These are phyloP conservation scores for Drosophila lacicola DNA, from an alignment of 2,888 invertebrate genomes.

Conservation along the genomic window DNA sequence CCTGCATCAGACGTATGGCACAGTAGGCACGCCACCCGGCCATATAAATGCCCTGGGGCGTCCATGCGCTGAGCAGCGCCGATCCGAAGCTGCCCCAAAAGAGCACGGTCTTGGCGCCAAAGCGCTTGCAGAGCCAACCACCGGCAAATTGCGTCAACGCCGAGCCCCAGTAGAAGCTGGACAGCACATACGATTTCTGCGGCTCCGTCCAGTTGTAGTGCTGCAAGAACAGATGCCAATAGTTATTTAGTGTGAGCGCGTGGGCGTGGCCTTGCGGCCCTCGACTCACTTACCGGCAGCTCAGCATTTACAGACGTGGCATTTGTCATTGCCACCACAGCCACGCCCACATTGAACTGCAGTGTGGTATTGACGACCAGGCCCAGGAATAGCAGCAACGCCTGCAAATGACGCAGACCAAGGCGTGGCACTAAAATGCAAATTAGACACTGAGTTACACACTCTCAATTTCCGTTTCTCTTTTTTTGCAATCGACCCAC, in stretches of 20 bases:
- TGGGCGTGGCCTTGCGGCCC: neutral
- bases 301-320: slow-evolving; percentile 75
- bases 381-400: slow-evolving; percentile 87
- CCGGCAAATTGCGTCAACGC: slow-evolving; percentile 87
- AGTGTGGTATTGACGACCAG: slow-evolving; percentile 88
- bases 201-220: slow-evolving; percentile 85
- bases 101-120: slow-evolving; percentile 89
- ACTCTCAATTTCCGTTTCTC: neutral
- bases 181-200: slow-evolving; percentile 87
- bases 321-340: slow-evolving; percentile 91
- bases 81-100: slow-evolving; percentile 87
- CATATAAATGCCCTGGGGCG: slow-evolving; percentile 89
- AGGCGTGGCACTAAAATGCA: slow-evolving; percentile 70
- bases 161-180: slow-evolving; percentile 92
- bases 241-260: slow-evolving; percentile 1
- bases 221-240: slow-evolving; percentile 51
- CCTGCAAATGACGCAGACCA: slow-evolving; percentile 88
- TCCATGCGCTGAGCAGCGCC: slow-evolving; percentile 88
- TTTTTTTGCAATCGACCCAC: slow-evolving; percentile 18
- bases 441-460: slow-evolving; percentile 34
- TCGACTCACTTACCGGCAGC: slow-evolving; percentile 69
- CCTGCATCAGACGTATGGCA: slow-evolving; percentile 88
- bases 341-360: slow-evolving; percentile 90
- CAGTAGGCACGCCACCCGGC: slow-evolving; percentile 88
- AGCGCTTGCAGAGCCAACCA: slow-evolving; percentile 88